phyloP scores from a whole-genome alignment of 2,797 vertebrate species.

The Lagocephalus sceleratus region DNA sequence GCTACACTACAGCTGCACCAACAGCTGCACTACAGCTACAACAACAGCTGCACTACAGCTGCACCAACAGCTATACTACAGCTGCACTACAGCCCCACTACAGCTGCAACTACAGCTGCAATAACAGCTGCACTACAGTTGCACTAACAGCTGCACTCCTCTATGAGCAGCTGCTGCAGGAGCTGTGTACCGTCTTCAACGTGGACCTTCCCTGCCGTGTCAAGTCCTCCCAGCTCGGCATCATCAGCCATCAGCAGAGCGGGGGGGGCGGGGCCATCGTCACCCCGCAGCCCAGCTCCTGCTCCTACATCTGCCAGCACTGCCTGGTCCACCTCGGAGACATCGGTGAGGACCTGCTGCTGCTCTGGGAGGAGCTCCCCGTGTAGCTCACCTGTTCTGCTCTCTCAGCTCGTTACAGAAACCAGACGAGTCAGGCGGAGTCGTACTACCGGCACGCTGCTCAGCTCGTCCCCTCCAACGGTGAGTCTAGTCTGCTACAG shows the following conservation, averaged over 20 bases:
- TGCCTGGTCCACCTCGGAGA: slow-evolving; percentile 99
- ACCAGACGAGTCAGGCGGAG: slow-evolving; percentile 99
- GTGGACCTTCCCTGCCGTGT: slow-evolving; percentile 97
- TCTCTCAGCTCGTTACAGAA: slow-evolving; percentile 91
- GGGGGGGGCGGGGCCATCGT: slow-evolving; percentile 87
- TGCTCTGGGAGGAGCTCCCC: no score
- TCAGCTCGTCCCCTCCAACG: slow-evolving; percentile 98
- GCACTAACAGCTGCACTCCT: no score
- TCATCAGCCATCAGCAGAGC: slow-evolving; percentile 95
- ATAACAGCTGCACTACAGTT: no score
- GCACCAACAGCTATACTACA: no score
- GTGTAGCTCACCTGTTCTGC: background rate
- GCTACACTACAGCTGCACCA: no score
- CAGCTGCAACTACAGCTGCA: no score
- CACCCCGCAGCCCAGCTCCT: slow-evolving; percentile 97
- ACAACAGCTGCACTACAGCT: no score
- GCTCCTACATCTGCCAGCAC: slow-evolving; percentile 99
- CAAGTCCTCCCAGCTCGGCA: slow-evolving; percentile 95
- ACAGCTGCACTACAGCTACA: no score
- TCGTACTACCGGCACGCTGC: slow-evolving; percentile 98
- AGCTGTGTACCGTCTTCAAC: slow-evolving; percentile 97
- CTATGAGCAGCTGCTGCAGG: slow-evolving; percentile 86
- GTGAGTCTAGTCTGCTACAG: slow-evolving; percentile 58
- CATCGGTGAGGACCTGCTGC: slow-evolving; percentile 80
- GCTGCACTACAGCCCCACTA: no score